Evolutionary conservation across 2,888 invertebrate species (phyloP).

Genomic region (Nomada ferruginata): DNA sequence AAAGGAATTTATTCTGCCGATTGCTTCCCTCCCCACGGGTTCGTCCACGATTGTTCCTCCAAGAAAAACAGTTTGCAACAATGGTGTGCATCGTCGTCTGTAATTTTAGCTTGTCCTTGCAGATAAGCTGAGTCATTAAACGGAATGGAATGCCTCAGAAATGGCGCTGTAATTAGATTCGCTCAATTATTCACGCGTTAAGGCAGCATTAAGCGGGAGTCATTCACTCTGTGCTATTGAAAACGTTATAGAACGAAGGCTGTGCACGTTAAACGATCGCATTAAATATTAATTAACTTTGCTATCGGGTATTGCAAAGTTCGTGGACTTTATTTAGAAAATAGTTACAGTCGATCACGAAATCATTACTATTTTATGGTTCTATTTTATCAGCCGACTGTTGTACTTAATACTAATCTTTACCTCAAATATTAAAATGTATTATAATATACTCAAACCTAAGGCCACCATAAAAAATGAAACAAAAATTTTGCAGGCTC

Average conservation of each 20-base stretch:
- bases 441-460: too few relatives aligned
- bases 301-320: too few relatives aligned
- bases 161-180: constrained; percentile 17
- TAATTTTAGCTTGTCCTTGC: constrained; percentile 8
- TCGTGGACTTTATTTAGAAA: too few relatives aligned
- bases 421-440: too few relatives aligned
- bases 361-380: background rate
- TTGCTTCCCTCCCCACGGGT: constrained; percentile 10
- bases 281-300: too few relatives aligned
- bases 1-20: constrained; percentile 21
- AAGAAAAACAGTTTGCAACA: constrained; percentile 43
- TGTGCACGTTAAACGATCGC: background rate
- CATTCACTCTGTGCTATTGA: background rate
- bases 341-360: background rate
- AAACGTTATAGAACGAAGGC: background rate
- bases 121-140: constrained; percentile 9
- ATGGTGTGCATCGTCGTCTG: constrained; percentile 5
- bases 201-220: background rate
- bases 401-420: too few relatives aligned
- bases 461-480: too few relatives aligned
- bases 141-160: background rate
- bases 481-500: too few relatives aligned
- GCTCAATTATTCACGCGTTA: constrained; percentile 14
- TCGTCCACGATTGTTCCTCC: constrained; percentile 45
- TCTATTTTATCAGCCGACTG: too few relatives aligned